Base-by-base conservation (phyloP, 1,140 invertebrate genomes). In the Scaptomyza hsui region DNA sequence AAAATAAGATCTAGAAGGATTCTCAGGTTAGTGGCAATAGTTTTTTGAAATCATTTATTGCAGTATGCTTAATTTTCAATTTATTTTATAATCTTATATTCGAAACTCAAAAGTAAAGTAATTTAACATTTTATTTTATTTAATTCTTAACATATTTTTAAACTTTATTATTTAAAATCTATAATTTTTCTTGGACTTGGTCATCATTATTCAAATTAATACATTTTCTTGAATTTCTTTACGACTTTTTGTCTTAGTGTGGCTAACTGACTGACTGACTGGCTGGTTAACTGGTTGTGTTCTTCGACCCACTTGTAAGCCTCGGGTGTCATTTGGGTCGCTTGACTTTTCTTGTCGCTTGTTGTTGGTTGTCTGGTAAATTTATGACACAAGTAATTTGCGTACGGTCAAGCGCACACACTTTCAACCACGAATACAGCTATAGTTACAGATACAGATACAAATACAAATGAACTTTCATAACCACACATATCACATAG, bases 381-480 rank as follows among this genome's bases (percentile, higher is more conserved):
- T 88, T 88, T 88, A 88, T 88, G 82, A 88, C 83, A 88, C 75
- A 88, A 88, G 83, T 88, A 82, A 88, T 88, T 88, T 88, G 82
- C 75, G 83, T 89, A 88, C 83, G 82, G 82, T 88, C 82, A 85
- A 86, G 81, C 77, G 64, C 57, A 49, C 68, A 64, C 49, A 56
- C 41, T 37, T 48, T 32, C 70, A 32, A 65, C 24, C 64, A 62
- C 67, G 55, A 47, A 48, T 12, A 68, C 44, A 39, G 6, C 48
- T 19, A 48, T 35, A 55, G n/a, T 18, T 16, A 41, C 56, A 51
- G 52, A 0, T 29, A 64, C 29, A 55, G 53, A 16, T 39, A 63
- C 63, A 62, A 6, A 26, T 47, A 45, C 35, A 60, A 68, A 48
- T 73, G 57, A 60, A 55, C 63, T 62, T 62, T 73, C 71, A 76